Evolutionary conservation across 1,140 invertebrate species (phyloP).

Genomic region (Riptortus pedestris): DNA sequence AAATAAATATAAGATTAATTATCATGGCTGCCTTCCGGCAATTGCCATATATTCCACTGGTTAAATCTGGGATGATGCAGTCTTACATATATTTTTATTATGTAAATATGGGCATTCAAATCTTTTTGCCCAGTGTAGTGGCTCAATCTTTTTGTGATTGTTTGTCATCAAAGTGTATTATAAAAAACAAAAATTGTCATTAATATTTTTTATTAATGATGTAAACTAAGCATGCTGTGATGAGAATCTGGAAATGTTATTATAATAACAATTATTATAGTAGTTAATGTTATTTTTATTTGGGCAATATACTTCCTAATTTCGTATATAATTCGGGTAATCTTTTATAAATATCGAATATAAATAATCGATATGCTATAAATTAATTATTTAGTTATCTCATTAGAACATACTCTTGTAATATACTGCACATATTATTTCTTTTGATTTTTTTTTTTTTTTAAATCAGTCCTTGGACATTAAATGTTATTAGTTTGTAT

Average conservation of each 20-base stretch:
- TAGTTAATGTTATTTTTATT: no score
- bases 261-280: background rate
- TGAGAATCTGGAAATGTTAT: constrained; percentile 6
- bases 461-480: no score
- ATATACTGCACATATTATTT: no score
- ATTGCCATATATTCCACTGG: no score
- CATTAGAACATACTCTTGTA: no score
- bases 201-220: constrained; percentile 15
- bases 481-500: no score
- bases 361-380: background rate
- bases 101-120: background rate
- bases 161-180: constrained; percentile 5
- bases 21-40: no score
- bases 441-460: no score
- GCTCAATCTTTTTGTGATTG: constrained; percentile 16
- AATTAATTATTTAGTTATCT: no score
- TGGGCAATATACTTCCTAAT: background rate
- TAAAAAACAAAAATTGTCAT: constrained; percentile 11
- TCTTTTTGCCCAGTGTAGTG: background rate
- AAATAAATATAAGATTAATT: no score
- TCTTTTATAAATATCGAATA: constrained; percentile 1
- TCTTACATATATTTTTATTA: background rate
- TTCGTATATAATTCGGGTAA: background rate
- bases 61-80: no score
- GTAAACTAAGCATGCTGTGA: constrained; percentile 11